Evolutionary conservation across 2,113 vertebrate species (phyloP), one percentile per base, ranked within the genome.

Genomic region (Myodes glareolus): DNA sequence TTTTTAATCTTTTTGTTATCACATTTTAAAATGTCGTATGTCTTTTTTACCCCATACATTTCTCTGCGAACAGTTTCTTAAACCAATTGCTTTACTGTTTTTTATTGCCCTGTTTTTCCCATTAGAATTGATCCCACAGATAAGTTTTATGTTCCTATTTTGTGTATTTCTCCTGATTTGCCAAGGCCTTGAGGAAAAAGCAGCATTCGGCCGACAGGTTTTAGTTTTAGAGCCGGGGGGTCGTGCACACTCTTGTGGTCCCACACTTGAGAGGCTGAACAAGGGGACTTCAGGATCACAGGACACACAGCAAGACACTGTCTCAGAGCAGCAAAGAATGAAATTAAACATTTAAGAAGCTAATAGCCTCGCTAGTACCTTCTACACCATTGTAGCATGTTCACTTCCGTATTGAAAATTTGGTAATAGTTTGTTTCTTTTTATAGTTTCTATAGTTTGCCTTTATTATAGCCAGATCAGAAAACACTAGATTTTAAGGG

Each of bases 51-150:
- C 5, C 17, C 14, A 39, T 92, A 70, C 19, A 52, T 90, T 88
- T 85, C 61, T 52, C 3, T 77, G 42, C 94, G 86, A 25, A 68
- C 87, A 87, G 55, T 94, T 90, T 96, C 86, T 91, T 94, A 70
- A 94, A 91, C 25, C n/a, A 82, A 21, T 82, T 50, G 52, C 91
- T 97, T 96, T 86, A 80, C 42, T 91, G n/a, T 29, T 94, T 95
- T 95, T 96, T 72, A 55, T 88, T 92, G 50, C 58, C 65, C 23
- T 88, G 0, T 85, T 82, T 94, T 85, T 84, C 47, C 77, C 39
- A 65, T 8, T 90, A 65, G 85, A 93, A 97, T 50, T 84, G 47
- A 76, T 77, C 36, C 73, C 87, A 82, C 17, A 75, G 72, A 33
- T 91, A 78, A 21, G 65, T 31, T 80, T 78, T 76, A 27, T 70